Percentiles rank a stretch among this genome's conserved stretches.
These are phyloP conservation scores for Cranoglanis bouderius DNA, from an alignment of 2,113 vertebrate species.

Conservation along the genomic window DNA sequence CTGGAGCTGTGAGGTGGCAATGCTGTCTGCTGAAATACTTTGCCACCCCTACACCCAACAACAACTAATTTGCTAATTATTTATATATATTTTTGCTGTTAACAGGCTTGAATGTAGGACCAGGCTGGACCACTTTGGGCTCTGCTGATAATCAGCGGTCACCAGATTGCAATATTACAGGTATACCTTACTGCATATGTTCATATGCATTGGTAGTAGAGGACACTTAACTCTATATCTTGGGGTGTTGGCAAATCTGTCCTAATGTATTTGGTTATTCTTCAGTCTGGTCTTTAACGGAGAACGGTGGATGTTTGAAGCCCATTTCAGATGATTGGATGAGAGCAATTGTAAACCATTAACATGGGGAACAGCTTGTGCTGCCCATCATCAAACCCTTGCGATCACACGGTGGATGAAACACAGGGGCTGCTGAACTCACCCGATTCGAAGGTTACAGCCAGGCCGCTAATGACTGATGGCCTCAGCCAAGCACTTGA, in stretches of 20 bases:
- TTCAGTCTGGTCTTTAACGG: neutral
- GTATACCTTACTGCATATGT: slow-evolving; percentile 1
- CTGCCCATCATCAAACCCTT: slow-evolving; percentile 16
- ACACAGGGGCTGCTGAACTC: slow-evolving; percentile 63
- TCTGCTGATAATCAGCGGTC: neutral
- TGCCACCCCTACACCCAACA: neutral
- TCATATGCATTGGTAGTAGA: slow-evolving; percentile 10
- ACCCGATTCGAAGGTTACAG: slow-evolving; percentile 38
- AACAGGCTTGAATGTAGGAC: slow-evolving; percentile 41
- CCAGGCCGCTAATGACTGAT: slow-evolving; percentile 8
- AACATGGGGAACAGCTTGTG: slow-evolving; percentile 71
- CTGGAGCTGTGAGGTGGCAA: neutral
- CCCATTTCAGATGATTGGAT: slow-evolving; percentile 6
- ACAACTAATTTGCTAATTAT: neutral
- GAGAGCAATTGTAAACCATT: neutral
- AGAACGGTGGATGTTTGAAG: neutral
- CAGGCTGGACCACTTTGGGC: neutral
- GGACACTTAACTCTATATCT: neutral
- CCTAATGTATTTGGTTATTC: neutral
- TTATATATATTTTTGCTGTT: slow-evolving; percentile 11
- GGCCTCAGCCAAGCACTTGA: slow-evolving; percentile 16
- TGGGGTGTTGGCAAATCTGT: neutral
- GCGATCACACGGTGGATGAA: slow-evolving; percentile 61
- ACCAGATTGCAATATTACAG: slow-evolving; percentile 16
- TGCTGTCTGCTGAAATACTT: neutral